Evolutionary conservation across 2,113 vertebrate genomes (phyloP), one percentile per base, ranked within the genome.

Genomic region (Eclectus roratus): DNA sequence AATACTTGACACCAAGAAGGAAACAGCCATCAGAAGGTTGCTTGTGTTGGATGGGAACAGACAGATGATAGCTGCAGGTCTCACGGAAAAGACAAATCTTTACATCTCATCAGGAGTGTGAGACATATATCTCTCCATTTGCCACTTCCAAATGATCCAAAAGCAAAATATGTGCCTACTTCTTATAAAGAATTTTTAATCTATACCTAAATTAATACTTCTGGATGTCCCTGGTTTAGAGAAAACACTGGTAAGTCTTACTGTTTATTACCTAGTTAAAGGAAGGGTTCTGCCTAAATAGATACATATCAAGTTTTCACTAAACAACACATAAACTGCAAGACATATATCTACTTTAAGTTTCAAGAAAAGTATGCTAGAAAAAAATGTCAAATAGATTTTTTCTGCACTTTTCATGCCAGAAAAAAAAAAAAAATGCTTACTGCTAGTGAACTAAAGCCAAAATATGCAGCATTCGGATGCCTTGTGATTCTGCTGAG

Each of bases 401-500:
- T 77, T 72, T 69, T 82, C 43, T 93, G 2, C 20, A 76, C 18
- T 91, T 86, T 72, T 89, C 58, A 35, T 89, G 41, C 35, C 37
- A 77, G 37, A 1, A 53, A 78, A 52, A 53, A 78, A 47, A 56
- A 56, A 28, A 21, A 53, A 61, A 66, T 16, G 12, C 61, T 64
- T 85, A 87, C 65, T 74, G 15, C 12, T 85, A 31, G 33, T 64
- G 47, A 94, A 83, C 25, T 56, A 55, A 58, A 90, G 47, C 13
- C 74, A 85, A 82, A 91, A 91, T 58, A 58, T 53, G 27, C 74
- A 73, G 63, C 18, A n/a, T 71, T 68, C 80, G 14, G 53, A 78
- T 64, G 46, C 74, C 64, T 74, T 71, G 72, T 55, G 65, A 86
- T 91, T 94, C 80, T 91, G 73, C 91, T 93, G 89, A 92, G 77